phyloP scores from a whole-genome alignment of 2,888 invertebrate species.

The Nycteola revayana region DNA sequence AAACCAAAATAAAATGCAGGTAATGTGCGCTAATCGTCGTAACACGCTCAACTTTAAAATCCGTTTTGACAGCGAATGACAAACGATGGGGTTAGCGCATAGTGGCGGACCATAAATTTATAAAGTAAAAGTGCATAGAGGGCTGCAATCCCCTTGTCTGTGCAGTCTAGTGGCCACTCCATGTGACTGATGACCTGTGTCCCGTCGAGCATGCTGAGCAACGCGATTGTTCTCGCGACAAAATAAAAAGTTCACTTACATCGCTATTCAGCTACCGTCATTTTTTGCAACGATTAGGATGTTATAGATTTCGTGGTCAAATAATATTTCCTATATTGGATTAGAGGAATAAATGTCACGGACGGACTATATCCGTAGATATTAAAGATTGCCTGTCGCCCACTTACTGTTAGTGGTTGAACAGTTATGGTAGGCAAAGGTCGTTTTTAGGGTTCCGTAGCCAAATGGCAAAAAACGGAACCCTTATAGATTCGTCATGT shows the following conservation, averaged over 20 bases:
- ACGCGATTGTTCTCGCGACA: constrained; percentile 42
- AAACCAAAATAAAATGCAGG: no score
- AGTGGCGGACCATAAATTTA: constrained; percentile 58
- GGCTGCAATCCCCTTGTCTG: constrained; percentile 46
- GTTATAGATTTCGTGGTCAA: no score
- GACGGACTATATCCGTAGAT: no score
- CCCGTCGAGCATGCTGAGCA: constrained; percentile 35
- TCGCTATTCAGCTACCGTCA: constrained; percentile 15
- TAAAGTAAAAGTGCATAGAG: constrained; percentile 62
- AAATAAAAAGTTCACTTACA: constrained; percentile 28
- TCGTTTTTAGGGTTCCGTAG: no score
- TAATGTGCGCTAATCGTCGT: no score
- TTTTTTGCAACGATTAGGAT: constrained; percentile 16
- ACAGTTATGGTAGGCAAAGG: no score
- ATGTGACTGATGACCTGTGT: constrained; percentile 53
- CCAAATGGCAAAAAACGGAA: no score
- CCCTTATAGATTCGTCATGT: no score
- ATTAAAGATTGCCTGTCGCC: no score
- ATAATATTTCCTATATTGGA: no score
- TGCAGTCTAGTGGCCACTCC: constrained; percentile 59
- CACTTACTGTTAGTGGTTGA: no score
- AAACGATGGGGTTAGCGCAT: constrained; percentile 56
- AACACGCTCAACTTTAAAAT: constrained; percentile 13
- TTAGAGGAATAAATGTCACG: no score
- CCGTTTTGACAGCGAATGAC: constrained; percentile 47